Conservation (phyloP, 2,113 vertebrate genomes). For the Tursiops truncatus region DNA sequence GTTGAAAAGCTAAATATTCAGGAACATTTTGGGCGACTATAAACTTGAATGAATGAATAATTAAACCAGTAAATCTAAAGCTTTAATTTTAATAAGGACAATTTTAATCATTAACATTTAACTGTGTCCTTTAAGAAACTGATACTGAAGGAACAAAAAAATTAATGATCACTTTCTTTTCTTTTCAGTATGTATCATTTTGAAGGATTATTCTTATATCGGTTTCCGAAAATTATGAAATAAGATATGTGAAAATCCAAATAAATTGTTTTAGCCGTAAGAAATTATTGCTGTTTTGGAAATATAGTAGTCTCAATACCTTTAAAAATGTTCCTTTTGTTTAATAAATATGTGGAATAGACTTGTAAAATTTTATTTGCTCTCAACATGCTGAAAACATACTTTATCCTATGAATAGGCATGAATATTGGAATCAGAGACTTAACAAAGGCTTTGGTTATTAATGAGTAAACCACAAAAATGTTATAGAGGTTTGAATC, state of each 20-base stretch:
- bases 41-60: conserved; percentile 21
- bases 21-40: conserved; percentile 1
- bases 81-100: conserved; percentile 23
- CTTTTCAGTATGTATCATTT: not conserved
- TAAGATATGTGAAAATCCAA: conserved; percentile 5
- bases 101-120: conserved; percentile 27
- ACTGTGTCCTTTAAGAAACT: conserved; percentile 33
- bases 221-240: conserved; percentile 28
- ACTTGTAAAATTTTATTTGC: conserved; percentile 45
- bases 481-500: not conserved
- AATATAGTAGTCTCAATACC: not conserved
- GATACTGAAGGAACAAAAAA: not conserved
- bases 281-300: conserved; percentile 11
- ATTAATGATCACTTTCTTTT: not conserved
- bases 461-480: conserved; percentile 1
- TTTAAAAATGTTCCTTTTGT: conserved; percentile 42
- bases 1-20: conserved; percentile 13
- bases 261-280: conserved; percentile 31
- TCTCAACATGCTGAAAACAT: conserved; percentile 14
- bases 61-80: not conserved
- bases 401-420: not conserved
- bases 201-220: not conserved
- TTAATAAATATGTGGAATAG: conserved; percentile 46
- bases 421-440: conserved; percentile 3
- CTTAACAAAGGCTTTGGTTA: not conserved